Evolutionary conservation across 2,113 vertebrate species (phyloP).

Genomic region (Lathamus discolor): DNA sequence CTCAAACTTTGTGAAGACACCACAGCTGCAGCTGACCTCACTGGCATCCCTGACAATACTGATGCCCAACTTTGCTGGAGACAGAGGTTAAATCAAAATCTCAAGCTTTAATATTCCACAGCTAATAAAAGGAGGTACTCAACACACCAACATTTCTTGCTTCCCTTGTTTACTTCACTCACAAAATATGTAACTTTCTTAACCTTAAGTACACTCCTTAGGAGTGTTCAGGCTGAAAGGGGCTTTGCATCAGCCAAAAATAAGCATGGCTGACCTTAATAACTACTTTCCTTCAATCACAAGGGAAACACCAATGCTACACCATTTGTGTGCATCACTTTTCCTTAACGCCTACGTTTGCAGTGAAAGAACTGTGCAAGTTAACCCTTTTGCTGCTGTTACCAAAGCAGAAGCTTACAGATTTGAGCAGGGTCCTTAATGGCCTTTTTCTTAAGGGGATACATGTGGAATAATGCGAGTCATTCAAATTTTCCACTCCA

Average conservation of each 20-base stretch:
- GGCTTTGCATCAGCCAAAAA: constrained; percentile 41
- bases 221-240: constrained; percentile 45
- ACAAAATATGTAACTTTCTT: constrained; percentile 48
- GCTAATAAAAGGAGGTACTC: neutral
- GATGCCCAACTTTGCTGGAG: neutral
- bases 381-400: neutral
- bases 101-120: neutral
- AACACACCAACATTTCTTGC: neutral
- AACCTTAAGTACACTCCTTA: constrained; percentile 65
- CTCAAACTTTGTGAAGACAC: neutral
- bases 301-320: constrained; percentile 44
- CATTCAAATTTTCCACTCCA: constrained; percentile 12
- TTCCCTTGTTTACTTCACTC: constrained; percentile 47
- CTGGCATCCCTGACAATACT: neutral
- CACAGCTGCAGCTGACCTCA: neutral
- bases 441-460: neutral
- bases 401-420: neutral
- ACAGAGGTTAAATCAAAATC: neutral
- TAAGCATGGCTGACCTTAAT: constrained; percentile 53
- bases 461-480: neutral
- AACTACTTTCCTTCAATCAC: constrained; percentile 38
- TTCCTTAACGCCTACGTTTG: neutral
- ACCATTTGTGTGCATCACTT: neutral
- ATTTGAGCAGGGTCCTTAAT: neutral
- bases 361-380: neutral